Evolutionary conservation across 2,797 vertebrate species (phyloP).

Genomic region (Aselliscus stoliczkanus): DNA sequence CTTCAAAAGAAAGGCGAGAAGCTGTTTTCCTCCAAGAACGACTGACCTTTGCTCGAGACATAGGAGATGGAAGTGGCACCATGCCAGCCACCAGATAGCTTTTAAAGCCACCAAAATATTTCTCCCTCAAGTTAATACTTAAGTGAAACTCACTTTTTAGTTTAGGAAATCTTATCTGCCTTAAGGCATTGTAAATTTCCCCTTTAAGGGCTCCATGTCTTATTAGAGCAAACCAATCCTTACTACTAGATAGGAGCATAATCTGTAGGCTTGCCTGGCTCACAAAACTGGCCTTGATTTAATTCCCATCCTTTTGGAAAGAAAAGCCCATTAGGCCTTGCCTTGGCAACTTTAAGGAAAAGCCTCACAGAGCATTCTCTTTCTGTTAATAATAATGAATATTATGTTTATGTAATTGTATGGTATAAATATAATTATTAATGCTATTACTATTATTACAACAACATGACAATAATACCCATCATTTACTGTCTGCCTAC

Average conservation of each 20-base stretch:
- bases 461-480: background rate
- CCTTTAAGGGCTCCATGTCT: background rate
- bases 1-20: background rate
- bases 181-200: background rate
- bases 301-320: background rate
- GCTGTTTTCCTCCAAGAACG: background rate
- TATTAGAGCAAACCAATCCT: background rate
- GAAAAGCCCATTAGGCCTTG: background rate
- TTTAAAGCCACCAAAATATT: too few relatives aligned
- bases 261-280: background rate
- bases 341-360: background rate
- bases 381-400: background rate
- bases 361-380: background rate
- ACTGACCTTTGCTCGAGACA: background rate
- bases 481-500: too few relatives aligned
- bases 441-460: background rate
- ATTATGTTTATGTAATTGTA: background rate
- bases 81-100: background rate
- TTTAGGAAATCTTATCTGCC: background rate
- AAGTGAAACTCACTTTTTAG: too few relatives aligned
- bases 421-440: too few relatives aligned
- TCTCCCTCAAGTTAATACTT: background rate
- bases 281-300: accelerated
- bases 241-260: accelerated
- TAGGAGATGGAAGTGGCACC: background rate